Conservation (phyloP, 2,888 invertebrate species). For the Cecidostiba fungosa region DNA sequence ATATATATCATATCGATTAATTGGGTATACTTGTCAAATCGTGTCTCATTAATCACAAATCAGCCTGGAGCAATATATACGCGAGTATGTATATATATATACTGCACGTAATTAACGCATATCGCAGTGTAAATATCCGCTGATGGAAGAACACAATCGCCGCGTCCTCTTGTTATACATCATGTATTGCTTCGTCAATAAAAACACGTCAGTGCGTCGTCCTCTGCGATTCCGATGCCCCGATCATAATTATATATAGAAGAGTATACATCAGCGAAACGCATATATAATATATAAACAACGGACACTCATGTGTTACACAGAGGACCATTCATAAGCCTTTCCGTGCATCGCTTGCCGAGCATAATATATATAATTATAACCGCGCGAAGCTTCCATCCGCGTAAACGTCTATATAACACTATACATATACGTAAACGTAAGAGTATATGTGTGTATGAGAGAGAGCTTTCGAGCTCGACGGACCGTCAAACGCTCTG, state of each 20-base stretch:
- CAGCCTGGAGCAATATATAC: background rate
- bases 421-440: background rate
- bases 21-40: background rate
- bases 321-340: constrained; percentile 43
- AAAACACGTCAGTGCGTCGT: background rate
- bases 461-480: constrained; percentile 39
- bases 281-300: constrained; percentile 13
- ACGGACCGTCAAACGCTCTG: constrained; percentile 24
- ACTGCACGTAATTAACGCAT: background rate
- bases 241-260: constrained; percentile 14
- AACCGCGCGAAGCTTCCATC: background rate
- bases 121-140: background rate
- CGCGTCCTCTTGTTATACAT: background rate
- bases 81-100: no score
- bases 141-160: background rate
- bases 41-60: background rate
- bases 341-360: constrained; percentile 48
- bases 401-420: background rate
- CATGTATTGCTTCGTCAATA: background rate
- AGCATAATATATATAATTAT: background rate
- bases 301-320: constrained; percentile 31
- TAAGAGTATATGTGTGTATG: no score
- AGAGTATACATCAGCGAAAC: background rate
- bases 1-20: background rate
- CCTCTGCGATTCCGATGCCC: constrained; percentile 23